A percentile compares a stretch with the other conserved stretches of the same genome.
Conservation (phyloP, 2,888 invertebrate species). For the Eristalis intricaria region DNA sequence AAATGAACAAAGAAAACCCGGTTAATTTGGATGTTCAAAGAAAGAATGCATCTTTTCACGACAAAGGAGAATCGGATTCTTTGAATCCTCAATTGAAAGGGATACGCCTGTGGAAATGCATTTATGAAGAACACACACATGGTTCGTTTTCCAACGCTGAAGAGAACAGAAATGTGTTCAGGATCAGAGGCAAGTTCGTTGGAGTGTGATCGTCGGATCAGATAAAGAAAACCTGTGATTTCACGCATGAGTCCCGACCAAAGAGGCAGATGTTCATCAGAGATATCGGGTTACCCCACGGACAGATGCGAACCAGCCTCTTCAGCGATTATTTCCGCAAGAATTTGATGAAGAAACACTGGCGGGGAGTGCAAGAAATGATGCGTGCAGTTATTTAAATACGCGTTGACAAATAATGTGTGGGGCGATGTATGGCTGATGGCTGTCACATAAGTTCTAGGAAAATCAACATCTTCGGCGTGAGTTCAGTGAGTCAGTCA, state of each 20-base stretch:
- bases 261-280: neutral
- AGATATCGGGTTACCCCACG: neutral
- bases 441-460: too few relatives aligned
- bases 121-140: neutral
- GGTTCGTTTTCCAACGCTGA: neutral
- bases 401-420: too few relatives aligned
- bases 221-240: neutral
- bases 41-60: neutral
- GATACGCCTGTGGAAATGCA: neutral
- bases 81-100: too few relatives aligned
- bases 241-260: neutral
- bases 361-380: neutral
- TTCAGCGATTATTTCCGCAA: neutral
- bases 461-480: too few relatives aligned
- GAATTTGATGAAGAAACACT: neutral
- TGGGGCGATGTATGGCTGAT: too few relatives aligned
- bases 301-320: neutral
- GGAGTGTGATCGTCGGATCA: neutral
- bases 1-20: conserved; percentile 25
- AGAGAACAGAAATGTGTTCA: neutral
- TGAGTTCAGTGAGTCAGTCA: too few relatives aligned
- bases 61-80: neutral
- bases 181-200: neutral
- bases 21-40: neutral
- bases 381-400: neutral